These are phyloP conservation scores for Notothenia rossii DNA, from an alignment of 2,113 vertebrate genomes.

Conservation along the genomic window DNA sequence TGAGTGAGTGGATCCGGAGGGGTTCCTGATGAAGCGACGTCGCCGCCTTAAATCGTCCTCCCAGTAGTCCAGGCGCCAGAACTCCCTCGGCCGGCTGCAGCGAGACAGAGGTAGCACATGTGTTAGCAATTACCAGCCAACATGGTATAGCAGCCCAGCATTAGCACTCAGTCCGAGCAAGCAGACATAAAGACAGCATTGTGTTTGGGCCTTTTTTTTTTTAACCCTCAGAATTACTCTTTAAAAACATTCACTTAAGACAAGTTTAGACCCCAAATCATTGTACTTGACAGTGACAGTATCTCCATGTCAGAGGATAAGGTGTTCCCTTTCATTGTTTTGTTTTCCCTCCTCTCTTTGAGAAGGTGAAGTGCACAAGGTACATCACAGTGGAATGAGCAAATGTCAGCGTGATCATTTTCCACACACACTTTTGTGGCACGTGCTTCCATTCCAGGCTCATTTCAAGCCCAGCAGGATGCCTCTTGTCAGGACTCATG, in stretches of 20 bases:
- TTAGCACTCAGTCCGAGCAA: conserved; percentile 65
- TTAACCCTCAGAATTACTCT: conserved; percentile 43
- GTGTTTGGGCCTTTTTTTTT: conserved; percentile 82
- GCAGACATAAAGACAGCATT: conserved; percentile 92
- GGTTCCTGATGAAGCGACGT: conserved; percentile 97
- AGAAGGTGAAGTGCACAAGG: conserved; percentile 91
- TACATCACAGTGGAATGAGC: conserved; percentile 92
- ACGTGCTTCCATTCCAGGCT: conserved; percentile 94
- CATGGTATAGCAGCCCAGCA: conserved; percentile 88
- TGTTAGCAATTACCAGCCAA: conserved; percentile 99
- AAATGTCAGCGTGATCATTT: conserved; percentile 95
- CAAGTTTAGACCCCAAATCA: conserved; percentile 27
- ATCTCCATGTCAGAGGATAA: conserved; percentile 87
- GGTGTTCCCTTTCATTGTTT: conserved; percentile 66
- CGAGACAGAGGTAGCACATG: conserved; percentile 95
- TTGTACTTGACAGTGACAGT: conserved; percentile 90
- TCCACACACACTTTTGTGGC: conserved; percentile 89
- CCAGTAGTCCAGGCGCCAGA: conserved; percentile 99
- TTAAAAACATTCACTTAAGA: conserved; percentile 50
- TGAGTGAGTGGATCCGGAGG: conserved; percentile 96
- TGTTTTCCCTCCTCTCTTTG: conserved; percentile 59
- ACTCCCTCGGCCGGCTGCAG: conserved; percentile 96
- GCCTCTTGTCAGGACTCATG: conserved; percentile 90
- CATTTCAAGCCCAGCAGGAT: conserved; percentile 96
- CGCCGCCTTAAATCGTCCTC: conserved; percentile 99